Percentiles rank a stretch among this genome's conserved stretches.
phyloP scores from a whole-genome alignment of 2,797 vertebrate genomes.

The Oreortyx pictus region DNA sequence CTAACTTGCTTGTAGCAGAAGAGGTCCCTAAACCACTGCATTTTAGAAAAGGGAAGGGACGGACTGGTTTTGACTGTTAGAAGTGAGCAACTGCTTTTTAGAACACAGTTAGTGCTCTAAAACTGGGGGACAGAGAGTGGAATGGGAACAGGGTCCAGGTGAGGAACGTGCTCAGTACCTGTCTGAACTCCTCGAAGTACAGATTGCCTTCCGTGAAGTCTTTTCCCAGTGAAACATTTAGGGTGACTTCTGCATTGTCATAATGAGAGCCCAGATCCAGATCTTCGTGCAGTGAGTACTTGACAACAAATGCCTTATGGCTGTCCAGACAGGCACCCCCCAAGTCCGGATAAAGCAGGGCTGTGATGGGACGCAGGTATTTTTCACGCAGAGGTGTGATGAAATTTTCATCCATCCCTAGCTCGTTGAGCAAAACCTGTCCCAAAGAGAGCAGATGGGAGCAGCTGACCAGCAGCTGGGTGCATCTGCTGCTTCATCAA shows the following conservation, averaged over 20 bases:
- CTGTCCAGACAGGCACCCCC: constrained; percentile 89
- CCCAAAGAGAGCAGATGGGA: not conserved
- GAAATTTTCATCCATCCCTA: constrained; percentile 89
- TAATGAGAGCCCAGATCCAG: constrained; percentile 92
- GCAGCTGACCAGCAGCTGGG: not conserved
- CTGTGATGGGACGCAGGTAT: constrained; percentile 85
- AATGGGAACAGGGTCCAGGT: rapidly evolving
- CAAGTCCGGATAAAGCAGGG: constrained; percentile 89
- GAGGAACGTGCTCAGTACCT: constrained; percentile 77
- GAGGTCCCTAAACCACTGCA: not conserved
- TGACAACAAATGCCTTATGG: constrained; percentile 95
- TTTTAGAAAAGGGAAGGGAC: not conserved
- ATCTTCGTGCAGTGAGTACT: constrained; percentile 88
- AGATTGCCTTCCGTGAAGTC: constrained; percentile 91
- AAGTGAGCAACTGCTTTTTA: not conserved
- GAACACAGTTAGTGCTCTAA: not conserved
- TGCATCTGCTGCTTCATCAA: not conserved
- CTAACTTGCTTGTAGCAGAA: not conserved
- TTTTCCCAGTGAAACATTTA: constrained; percentile 92
- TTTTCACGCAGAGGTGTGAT: constrained; percentile 88
- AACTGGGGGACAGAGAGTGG: not conserved
- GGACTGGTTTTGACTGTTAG: not conserved
- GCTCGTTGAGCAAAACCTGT: constrained; percentile 92
- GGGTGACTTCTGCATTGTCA: constrained; percentile 94
- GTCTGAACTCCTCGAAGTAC: constrained; percentile 92